These are phyloP conservation scores for Mesorhabditis sp. DNA, from an alignment of 2,888 invertebrate genomes.

Conservation along the genomic window DNA sequence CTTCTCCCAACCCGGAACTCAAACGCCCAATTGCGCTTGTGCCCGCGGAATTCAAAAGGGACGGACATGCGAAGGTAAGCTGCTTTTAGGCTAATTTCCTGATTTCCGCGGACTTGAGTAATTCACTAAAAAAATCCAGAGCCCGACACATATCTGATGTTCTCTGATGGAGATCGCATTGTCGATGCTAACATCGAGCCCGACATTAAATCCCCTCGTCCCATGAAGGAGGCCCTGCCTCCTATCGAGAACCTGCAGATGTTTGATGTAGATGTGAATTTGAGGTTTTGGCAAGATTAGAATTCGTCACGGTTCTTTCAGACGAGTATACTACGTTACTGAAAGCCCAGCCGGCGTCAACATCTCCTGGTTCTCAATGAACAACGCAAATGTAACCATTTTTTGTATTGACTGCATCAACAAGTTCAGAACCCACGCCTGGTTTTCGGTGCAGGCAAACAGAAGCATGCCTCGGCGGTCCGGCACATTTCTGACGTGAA, in stretches of 20 bases:
- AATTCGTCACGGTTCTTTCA: neutral
- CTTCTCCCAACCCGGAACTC: constrained; percentile 77
- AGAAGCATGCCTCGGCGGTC: constrained; percentile 29
- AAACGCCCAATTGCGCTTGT: constrained; percentile 77
- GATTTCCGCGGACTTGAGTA: neutral
- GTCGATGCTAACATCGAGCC: constrained; percentile 74
- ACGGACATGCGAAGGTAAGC: constrained; percentile 58
- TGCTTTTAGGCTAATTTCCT: neutral
- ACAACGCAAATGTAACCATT: constrained; percentile 40
- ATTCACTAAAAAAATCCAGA: constrained; percentile 57
- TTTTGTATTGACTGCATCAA: neutral
- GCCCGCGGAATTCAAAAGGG: constrained; percentile 75
- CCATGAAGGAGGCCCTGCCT: constrained; percentile 30
- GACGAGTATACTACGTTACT: constrained; percentile 48
- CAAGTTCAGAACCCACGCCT: constrained; percentile 30
- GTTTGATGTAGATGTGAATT: constrained; percentile 56
- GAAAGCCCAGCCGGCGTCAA: constrained; percentile 55
- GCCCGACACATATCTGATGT: constrained; percentile 84
- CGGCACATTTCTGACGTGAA: constrained; percentile 56
- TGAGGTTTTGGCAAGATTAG: constrained; percentile 15
- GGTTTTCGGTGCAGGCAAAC: constrained; percentile 42
- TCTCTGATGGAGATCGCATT: constrained; percentile 88
- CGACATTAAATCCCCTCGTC: constrained; percentile 29
- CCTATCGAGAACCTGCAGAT: constrained; percentile 47
- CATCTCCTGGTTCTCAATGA: constrained; percentile 57